These are phyloP conservation scores for Taeniopygia guttata DNA, from an alignment of 2,797 vertebrate species.

Conservation along the genomic window DNA sequence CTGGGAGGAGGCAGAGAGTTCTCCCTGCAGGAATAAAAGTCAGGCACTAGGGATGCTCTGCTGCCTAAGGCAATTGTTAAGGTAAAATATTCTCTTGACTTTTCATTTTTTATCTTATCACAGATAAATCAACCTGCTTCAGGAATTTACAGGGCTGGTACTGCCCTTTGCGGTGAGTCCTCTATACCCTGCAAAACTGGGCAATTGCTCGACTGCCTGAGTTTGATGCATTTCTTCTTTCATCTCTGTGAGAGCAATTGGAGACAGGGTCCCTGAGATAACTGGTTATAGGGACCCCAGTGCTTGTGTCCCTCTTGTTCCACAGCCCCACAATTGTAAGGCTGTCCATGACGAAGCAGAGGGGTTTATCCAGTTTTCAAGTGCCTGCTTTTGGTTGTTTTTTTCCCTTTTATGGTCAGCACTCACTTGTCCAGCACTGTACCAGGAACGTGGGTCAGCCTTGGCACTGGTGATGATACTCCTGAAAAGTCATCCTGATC, in stretches of 20 bases:
- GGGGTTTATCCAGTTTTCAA: not conserved
- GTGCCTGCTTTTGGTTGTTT: rapidly evolving
- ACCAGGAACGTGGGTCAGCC: not conserved
- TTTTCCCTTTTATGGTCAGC: not conserved
- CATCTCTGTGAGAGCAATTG: not conserved
- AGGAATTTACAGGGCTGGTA: not conserved
- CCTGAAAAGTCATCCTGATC: not conserved
- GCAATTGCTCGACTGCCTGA: rapidly evolving
- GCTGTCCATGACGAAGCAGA: not conserved
- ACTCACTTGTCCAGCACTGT: not conserved
- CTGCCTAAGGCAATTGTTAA: not conserved
- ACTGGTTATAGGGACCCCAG: rapidly evolving
- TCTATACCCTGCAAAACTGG: not conserved
- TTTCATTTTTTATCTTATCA: not conserved
- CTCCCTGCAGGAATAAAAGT: not conserved
- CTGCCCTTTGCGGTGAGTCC: not conserved
- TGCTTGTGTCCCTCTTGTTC: not conserved
- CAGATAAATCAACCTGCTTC: not conserved
- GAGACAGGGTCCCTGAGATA: not conserved
- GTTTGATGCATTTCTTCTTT: not conserved
- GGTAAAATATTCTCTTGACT: not conserved
- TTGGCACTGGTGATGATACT: not conserved
- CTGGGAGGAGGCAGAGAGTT: not conserved
- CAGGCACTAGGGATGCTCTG: not conserved
- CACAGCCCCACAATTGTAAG: not conserved